Percentiles rank a stretch among this genome's conserved stretches.
phyloP scores from a whole-genome alignment of 2,797 vertebrate genomes.

The Tenualosa ilisha region DNA sequence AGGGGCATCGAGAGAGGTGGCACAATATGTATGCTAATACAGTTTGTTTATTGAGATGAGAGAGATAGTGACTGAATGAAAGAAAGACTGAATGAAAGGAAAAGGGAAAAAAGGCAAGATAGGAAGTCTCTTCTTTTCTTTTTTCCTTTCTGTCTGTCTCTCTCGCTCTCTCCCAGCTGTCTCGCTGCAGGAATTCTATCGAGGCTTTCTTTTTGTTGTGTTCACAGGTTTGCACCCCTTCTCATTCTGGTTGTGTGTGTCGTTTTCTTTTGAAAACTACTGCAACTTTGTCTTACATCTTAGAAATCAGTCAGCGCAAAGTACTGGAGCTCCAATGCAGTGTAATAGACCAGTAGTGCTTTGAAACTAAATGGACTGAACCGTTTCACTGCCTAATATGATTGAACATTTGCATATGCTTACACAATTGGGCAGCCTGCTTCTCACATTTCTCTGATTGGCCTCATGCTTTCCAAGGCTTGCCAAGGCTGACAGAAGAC shows the following conservation, averaged over 20 bases:
- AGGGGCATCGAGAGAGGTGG: slow-evolving; percentile 34
- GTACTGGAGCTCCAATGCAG: slow-evolving; percentile 21
- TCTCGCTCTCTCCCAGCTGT: slow-evolving; percentile 3
- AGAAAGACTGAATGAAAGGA: slow-evolving; percentile 26
- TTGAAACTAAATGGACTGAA: slow-evolving; percentile 22
- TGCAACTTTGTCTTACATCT: slow-evolving; percentile 24
- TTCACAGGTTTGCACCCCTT: slow-evolving; percentile 8
- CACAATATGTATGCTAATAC: slow-evolving; percentile 59
- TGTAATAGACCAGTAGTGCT: slow-evolving; percentile 29
- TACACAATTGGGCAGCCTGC: slow-evolving; percentile 30
- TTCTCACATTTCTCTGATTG: slow-evolving; percentile 37
- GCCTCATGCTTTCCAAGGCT: slow-evolving; percentile 23
- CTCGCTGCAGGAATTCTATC: slow-evolving; percentile 36
- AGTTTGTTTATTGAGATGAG: slow-evolving; percentile 53
- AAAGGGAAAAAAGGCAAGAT: neutral
- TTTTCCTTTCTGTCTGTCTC: neutral
- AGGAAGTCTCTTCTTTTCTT: neutral
- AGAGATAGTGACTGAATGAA: slow-evolving; percentile 44
- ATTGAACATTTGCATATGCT: slow-evolving; percentile 43
- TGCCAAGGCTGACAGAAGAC: slow-evolving; percentile 35
- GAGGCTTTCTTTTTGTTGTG: slow-evolving; percentile 19
- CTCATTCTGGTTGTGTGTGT: neutral
- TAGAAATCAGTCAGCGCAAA: slow-evolving; percentile 29
- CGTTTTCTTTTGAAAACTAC: slow-evolving; percentile 1
- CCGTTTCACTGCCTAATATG: slow-evolving; percentile 16